Conservation (phyloP, 2,888 invertebrate species). For the Eupithecia exiguata region DNA sequence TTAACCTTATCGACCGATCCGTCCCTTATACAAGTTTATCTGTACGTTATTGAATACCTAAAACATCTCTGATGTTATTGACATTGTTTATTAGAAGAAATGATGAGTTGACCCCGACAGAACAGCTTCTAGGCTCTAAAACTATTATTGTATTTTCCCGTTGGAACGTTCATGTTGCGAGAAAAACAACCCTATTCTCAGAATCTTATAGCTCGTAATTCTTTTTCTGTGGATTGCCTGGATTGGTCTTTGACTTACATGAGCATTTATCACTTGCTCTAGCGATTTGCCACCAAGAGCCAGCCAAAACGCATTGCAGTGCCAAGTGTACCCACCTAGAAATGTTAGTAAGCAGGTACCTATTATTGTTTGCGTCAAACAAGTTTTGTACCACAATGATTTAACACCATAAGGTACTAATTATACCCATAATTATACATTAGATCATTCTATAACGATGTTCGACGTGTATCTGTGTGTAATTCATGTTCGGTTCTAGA, state of each 20-base stretch:
- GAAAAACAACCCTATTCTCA: neutral
- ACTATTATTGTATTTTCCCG: neutral
- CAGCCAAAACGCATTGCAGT: slow-evolving; percentile 28
- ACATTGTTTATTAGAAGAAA: slow-evolving; percentile 23
- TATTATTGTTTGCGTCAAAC: neutral
- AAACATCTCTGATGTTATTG: slow-evolving; percentile 31
- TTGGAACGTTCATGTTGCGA: neutral
- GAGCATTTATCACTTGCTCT: slow-evolving; percentile 31
- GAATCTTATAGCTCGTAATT: slow-evolving; percentile 11
- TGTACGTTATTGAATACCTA: slow-evolving; percentile 36
- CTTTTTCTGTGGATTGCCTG: slow-evolving; percentile 1
- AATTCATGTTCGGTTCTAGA: neutral
- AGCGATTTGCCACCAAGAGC: slow-evolving; percentile 24
- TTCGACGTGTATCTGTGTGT: neutral
- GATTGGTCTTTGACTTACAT: slow-evolving; percentile 27
- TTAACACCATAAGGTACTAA: neutral
- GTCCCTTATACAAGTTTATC: slow-evolving; percentile 47
- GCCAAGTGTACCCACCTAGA: slow-evolving; percentile 13
- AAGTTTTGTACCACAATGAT: neutral
- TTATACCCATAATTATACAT: neutral
- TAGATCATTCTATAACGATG: neutral
- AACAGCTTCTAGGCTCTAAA: neutral
- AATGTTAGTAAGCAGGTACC: neutral
- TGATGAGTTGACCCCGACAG: slow-evolving; percentile 16
- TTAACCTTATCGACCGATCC: slow-evolving; percentile 52